Conservation (phyloP, 2,797 vertebrate species). For the Manis javanica region DNA sequence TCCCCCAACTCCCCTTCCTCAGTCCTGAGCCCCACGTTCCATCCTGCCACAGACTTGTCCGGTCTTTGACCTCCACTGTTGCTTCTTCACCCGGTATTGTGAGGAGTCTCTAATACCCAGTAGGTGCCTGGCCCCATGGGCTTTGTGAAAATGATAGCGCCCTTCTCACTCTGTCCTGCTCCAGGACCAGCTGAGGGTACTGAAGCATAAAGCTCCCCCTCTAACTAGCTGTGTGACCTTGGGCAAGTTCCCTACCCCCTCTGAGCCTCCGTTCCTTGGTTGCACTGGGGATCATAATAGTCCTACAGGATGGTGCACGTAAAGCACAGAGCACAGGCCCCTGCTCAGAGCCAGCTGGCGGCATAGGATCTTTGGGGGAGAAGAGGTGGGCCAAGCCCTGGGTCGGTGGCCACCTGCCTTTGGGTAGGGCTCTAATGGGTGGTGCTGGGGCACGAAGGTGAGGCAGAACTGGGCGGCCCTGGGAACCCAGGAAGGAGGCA, state of each 20-base stretch:
- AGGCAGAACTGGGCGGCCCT: conserved; percentile 80
- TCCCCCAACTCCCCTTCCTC: not conserved
- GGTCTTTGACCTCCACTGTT: conserved; percentile 58
- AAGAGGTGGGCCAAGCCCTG: conserved; percentile 20
- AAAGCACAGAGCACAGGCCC: not conserved
- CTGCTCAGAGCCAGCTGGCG: not conserved
- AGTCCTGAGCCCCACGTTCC: not conserved
- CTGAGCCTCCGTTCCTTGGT: not conserved
- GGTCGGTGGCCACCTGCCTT: conserved; percentile 66
- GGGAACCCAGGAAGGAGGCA: conserved; percentile 86
- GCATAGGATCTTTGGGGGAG: not conserved
- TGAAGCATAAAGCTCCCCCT: not conserved
- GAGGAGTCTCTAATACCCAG: not conserved
- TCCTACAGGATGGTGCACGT: accelerated
- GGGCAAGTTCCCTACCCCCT: not conserved
- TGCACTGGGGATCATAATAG: accelerated
- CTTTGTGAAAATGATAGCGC: not conserved
- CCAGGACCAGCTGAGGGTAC: not conserved
- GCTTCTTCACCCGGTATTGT: not conserved
- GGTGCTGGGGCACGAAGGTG: conserved; percentile 77
- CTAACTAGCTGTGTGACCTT: not conserved
- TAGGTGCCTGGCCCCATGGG: conserved; percentile 6
- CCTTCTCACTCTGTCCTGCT: not conserved
- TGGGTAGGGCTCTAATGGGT: not conserved
- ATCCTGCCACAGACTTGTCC: not conserved